These are phyloP conservation scores for Endotricha flammealis DNA, from an alignment of 2,888 invertebrate species.

Conservation along the genomic window DNA sequence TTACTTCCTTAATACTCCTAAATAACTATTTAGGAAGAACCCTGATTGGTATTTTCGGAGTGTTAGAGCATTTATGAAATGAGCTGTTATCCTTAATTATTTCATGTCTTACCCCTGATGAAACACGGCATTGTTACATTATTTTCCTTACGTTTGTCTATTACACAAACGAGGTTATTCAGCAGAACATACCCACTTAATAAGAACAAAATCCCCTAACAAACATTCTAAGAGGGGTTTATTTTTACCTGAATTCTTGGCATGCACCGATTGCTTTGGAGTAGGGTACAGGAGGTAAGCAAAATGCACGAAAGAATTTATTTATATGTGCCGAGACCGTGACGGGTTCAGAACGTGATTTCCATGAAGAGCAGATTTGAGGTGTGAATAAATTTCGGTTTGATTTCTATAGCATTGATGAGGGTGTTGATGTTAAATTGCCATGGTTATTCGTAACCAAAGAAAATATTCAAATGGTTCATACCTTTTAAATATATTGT, in stretches of 20 bases:
- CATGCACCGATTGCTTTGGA: slow-evolving; percentile 2
- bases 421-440: too few relatives aligned
- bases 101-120: background rate
- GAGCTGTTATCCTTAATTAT: background rate
- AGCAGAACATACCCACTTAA: background rate
- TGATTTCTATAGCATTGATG: too few relatives aligned
- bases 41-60: too few relatives aligned
- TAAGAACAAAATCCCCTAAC: background rate
- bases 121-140: background rate
- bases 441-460: too few relatives aligned
- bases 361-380: background rate
- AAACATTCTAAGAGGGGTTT: background rate
- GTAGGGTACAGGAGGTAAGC: slow-evolving; percentile 2
- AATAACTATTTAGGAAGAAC: too few relatives aligned
- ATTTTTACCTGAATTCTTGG: background rate
- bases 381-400: background rate
- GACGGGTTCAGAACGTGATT: background rate
- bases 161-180: slow-evolving; percentile 1
- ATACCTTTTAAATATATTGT: too few relatives aligned
- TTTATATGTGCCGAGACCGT: background rate
- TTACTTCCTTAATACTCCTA: too few relatives aligned
- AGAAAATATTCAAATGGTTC: too few relatives aligned
- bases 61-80: too few relatives aligned
- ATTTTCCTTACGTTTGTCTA: background rate
- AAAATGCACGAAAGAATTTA: background rate